These are phyloP conservation scores for Lacanobia wlatinum DNA, from an alignment of 2,888 invertebrate genomes.

Conservation along the genomic window DNA sequence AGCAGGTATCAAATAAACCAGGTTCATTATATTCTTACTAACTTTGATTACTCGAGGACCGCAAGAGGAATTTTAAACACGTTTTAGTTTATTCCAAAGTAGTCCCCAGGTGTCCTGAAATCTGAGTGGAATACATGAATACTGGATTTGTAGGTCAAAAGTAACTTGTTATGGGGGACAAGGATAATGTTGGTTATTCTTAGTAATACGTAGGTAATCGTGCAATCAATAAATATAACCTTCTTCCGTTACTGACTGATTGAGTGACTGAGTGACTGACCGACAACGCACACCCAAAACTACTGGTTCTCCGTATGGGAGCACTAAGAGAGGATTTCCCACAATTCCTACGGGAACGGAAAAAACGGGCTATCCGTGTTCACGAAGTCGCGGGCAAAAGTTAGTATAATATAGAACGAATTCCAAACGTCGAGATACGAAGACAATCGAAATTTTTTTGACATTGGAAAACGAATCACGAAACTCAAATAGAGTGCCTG, in stretches of 20 bases:
- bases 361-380: no score
- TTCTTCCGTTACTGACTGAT: no score
- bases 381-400: no score
- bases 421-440: no score
- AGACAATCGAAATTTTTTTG: no score
- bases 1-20: conserved; percentile 32
- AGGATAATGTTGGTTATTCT: conserved; percentile 3
- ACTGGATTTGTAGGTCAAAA: conserved; percentile 44
- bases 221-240: no score
- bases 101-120: conserved; percentile 47
- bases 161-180: neutral
- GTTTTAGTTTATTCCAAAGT: conserved; percentile 54
- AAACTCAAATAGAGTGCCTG: neutral
- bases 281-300: no score
- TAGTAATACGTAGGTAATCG: neutral
- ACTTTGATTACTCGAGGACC: conserved; percentile 57
- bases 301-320: no score
- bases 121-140: conserved; percentile 50
- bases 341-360: no score
- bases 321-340: no score
- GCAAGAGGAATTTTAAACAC: conserved; percentile 58
- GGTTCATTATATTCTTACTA: conserved; percentile 56
- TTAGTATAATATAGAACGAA: neutral
- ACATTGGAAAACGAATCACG: neutral
- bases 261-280: no score